These are phyloP conservation scores for Macropis europaea DNA, from an alignment of 2,888 invertebrate species.

Conservation along the genomic window DNA sequence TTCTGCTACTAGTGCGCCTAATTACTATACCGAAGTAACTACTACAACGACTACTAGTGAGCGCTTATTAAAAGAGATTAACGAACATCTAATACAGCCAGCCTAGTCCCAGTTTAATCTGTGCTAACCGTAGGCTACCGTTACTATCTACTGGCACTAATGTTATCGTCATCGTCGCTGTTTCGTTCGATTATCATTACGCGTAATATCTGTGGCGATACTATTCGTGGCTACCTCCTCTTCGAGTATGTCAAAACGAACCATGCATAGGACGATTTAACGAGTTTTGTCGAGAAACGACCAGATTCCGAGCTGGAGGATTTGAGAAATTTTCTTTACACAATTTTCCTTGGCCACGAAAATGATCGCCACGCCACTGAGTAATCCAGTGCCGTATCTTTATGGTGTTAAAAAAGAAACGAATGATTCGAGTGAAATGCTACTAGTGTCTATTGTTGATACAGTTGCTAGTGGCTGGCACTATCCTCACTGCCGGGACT, in stretches of 20 bases:
- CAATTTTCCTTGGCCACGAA: too few species aligned
- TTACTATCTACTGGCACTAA: constrained; percentile 50
- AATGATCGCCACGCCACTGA: neutral
- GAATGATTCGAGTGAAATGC: constrained; percentile 14
- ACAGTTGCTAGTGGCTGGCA: constrained; percentile 41
- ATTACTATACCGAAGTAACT: constrained; percentile 50
- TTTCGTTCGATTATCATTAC: constrained; percentile 29
- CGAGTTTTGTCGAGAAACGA: too few species aligned
- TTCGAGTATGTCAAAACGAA: neutral
- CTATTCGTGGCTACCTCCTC: neutral
- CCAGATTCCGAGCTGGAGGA: too few species aligned
- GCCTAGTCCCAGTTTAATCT: constrained; percentile 51
- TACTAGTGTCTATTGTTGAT: constrained; percentile 23
- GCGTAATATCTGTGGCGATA: constrained; percentile 3
- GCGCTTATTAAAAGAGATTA: constrained; percentile 53
- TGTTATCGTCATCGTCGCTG: constrained; percentile 34
- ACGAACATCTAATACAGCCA: constrained; percentile 46
- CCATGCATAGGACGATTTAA: too few species aligned
- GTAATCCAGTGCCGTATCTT: neutral
- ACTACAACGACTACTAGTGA: constrained; percentile 62
- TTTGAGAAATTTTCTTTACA: too few species aligned
- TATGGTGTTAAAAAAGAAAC: neutral
- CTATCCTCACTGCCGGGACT: constrained; percentile 57
- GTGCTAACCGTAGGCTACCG: constrained; percentile 47
- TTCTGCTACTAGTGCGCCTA: constrained; percentile 50